A percentile compares a stretch with the other conserved stretches of the same genome.
Evolutionary conservation across 2,113 vertebrate genomes (phyloP).

Genomic region (Lasiurus borealis): DNA sequence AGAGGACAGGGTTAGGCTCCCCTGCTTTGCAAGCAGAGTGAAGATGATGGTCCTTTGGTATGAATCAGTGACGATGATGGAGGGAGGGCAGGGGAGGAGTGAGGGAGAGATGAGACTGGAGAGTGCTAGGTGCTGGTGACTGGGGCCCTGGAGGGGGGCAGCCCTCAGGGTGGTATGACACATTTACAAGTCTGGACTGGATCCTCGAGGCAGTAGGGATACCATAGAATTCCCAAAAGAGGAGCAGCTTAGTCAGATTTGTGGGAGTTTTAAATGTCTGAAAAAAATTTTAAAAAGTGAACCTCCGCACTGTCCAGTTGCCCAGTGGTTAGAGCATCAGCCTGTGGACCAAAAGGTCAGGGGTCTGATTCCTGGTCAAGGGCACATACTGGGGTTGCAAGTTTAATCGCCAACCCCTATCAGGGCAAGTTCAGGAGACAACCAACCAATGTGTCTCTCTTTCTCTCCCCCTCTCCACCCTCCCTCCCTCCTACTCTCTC

Average conservation of each 20-base stretch:
- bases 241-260: not conserved
- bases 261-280: not conserved
- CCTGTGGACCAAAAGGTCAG: too few relatives aligned
- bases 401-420: too few relatives aligned
- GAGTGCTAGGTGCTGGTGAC: not conserved
- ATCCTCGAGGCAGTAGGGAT: not conserved
- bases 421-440: too few relatives aligned
- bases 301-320: not conserved
- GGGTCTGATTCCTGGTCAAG: too few relatives aligned
- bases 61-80: not conserved
- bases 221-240: not conserved
- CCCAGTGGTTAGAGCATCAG: too few relatives aligned
- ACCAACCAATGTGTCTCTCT: too few relatives aligned
- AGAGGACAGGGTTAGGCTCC: not conserved
- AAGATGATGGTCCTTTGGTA: too few relatives aligned
- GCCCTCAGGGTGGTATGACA: not conserved
- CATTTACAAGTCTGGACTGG: not conserved
- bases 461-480: too few relatives aligned
- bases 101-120: not conserved
- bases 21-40: not conserved
- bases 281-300: not conserved
- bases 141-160: not conserved
- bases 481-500: too few relatives aligned
- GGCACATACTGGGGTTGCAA: too few relatives aligned
- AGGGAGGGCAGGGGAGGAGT: too few relatives aligned